A percentile compares a stretch with the other conserved stretches of the same genome.
These are phyloP conservation scores for Hypsopygia costalis DNA, from an alignment of 2,888 invertebrate species.

Conservation along the genomic window DNA sequence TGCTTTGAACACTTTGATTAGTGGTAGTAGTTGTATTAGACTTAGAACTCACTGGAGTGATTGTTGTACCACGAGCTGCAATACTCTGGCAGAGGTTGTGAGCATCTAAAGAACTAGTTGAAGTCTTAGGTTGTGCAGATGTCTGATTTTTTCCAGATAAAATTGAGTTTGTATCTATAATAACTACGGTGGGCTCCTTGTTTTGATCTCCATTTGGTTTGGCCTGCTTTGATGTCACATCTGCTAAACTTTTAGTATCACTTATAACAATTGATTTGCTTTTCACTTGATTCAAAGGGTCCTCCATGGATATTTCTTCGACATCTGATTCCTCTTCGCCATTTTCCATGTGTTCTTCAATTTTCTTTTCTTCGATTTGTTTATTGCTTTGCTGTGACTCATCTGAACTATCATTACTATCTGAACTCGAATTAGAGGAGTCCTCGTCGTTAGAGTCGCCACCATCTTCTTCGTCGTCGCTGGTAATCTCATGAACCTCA, in stretches of 20 bases:
- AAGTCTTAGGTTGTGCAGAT: constrained; percentile 32
- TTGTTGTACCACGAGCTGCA: constrained; percentile 77
- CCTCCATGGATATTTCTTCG: constrained; percentile 83
- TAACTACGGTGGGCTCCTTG: constrained; percentile 89
- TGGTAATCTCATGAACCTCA: constrained; percentile 77
- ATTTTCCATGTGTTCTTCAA: constrained; percentile 74
- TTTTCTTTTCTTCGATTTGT: constrained; percentile 74
- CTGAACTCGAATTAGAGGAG: constrained; percentile 77
- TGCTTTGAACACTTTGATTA: constrained; percentile 22
- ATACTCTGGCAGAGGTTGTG: constrained; percentile 71
- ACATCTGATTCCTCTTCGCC: constrained; percentile 58
- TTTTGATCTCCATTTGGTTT: constrained; percentile 65
- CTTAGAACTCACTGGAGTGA: constrained; percentile 71
- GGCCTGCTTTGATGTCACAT: constrained; percentile 82
- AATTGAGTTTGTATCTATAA: constrained; percentile 91
- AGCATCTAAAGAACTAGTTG: constrained; percentile 48
- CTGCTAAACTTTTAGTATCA: constrained; percentile 86
- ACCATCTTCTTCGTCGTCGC: constrained; percentile 81
- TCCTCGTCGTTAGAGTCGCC: constrained; percentile 75
- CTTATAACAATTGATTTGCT: constrained; percentile 83
- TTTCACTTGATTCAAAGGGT: constrained; percentile 79
- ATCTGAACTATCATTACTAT: constrained; percentile 82
- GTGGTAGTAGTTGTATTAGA: constrained; percentile 20
- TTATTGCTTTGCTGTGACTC: constrained; percentile 63
- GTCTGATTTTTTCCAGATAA: constrained; percentile 55